Evolutionary conservation across 2,113 vertebrate genomes (phyloP).

Genomic region (Dicerorhinus sumatrensis): DNA sequence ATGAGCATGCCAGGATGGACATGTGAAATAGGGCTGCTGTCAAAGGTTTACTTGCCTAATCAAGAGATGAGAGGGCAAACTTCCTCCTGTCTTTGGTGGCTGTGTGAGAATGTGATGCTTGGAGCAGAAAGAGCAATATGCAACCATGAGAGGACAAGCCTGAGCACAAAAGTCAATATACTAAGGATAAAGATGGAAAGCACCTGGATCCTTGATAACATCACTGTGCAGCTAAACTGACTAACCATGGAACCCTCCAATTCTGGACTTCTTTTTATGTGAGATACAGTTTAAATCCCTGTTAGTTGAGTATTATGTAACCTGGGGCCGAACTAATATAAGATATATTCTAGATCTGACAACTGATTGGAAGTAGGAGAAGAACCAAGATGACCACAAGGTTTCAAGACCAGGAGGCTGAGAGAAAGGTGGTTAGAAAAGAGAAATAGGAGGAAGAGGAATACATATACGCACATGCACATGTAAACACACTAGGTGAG

Average conservation of each 20-base stretch:
- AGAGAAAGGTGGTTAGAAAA: background rate
- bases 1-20: background rate
- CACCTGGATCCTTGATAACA: background rate
- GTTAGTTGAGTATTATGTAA: background rate
- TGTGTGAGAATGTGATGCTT: background rate
- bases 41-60: background rate
- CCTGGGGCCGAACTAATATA: background rate
- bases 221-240: background rate
- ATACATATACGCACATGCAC: background rate
- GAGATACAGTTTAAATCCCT: background rate
- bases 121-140: background rate
- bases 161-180: background rate
- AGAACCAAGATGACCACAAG: background rate
- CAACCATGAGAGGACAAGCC: background rate
- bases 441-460: background rate
- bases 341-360: background rate
- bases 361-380: background rate
- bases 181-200: background rate
- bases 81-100: background rate
- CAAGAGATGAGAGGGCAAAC: conserved; percentile 1
- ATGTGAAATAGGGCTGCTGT: background rate
- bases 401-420: background rate
- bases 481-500: background rate
- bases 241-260: background rate
- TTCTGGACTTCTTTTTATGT: background rate